Evolutionary conservation across 2,888 invertebrate species (phyloP).

Genomic region (Gonocerus acuteangulatus): DNA sequence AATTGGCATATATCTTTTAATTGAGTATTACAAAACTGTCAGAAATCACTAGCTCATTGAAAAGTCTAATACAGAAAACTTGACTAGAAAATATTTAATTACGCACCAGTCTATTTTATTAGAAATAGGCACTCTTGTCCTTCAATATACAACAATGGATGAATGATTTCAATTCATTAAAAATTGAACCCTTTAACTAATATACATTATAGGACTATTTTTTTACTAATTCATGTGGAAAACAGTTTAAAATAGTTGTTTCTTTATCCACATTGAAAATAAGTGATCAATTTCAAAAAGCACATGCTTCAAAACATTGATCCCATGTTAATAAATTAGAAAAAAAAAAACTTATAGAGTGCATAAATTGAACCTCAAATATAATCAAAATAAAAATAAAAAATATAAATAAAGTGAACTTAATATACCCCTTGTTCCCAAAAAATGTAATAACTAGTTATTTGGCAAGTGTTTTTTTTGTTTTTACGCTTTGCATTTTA

Average conservation of each 20-base stretch:
- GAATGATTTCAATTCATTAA: neutral
- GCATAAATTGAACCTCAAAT: neutral
- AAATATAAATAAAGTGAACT: neutral
- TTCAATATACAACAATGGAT: conserved; percentile 20
- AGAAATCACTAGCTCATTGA: conserved; percentile 15
- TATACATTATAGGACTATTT: neutral
- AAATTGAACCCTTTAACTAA: neutral
- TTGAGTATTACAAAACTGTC: conserved; percentile 20
- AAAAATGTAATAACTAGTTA: too few relatives aligned
- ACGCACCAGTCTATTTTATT: conserved; percentile 32
- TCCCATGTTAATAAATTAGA: conserved; percentile 7
- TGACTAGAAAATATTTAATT: conserved; percentile 33
- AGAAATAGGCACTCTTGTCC: conserved; percentile 34
- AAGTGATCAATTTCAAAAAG: conserved; percentile 17
- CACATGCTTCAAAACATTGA: conserved; percentile 15
- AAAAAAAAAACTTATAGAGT: neutral
- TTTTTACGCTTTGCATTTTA: too few relatives aligned
- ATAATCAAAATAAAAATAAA: neutral
- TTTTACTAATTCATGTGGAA: conserved; percentile 14
- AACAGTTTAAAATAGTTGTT: conserved; percentile 13
- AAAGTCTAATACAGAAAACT: conserved; percentile 17
- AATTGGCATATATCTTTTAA: conserved; percentile 1
- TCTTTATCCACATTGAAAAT: conserved; percentile 21
- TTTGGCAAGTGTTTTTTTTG: too few relatives aligned
- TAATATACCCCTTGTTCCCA: conserved; percentile 7